Conservation (phyloP, 2,888 invertebrate genomes). For the Allophyes oxyacanthae region DNA sequence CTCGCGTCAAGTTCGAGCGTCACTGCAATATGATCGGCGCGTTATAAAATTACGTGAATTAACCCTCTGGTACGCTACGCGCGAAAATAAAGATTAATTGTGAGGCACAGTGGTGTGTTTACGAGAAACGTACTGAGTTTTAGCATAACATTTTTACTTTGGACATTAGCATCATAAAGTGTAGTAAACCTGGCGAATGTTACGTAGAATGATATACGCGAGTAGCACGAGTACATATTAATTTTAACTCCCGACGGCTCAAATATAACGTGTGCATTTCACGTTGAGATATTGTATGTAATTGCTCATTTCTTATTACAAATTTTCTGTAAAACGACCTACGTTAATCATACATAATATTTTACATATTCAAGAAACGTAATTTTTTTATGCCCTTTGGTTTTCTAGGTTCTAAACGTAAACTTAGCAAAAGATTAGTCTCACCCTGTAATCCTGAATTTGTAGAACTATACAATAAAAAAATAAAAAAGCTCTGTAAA, state of each 20-base stretch:
- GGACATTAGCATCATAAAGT: constrained; percentile 41
- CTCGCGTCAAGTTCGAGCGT: no score
- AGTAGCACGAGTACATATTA: constrained; percentile 21
- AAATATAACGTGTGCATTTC: constrained; percentile 31
- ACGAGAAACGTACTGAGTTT: constrained; percentile 30
- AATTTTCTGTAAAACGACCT: constrained; percentile 14
- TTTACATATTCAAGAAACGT: not conserved
- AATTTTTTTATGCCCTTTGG: no score
- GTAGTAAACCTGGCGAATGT: constrained; percentile 14
- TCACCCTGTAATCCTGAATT: no score
- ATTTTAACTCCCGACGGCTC: constrained; percentile 31
- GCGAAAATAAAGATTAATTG: constrained; percentile 36
- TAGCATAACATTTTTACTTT: constrained; percentile 38
- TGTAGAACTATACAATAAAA: not conserved
- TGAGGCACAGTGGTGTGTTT: constrained; percentile 32
- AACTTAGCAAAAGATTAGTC: no score
- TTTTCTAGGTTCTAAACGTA: no score
- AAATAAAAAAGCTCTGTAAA: constrained; percentile 1
- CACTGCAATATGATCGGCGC: no score
- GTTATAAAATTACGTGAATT: no score
- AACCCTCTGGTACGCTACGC: no score
- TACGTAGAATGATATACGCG: constrained; percentile 24
- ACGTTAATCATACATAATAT: not conserved
- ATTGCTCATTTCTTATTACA: constrained; percentile 42
- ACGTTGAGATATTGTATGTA: constrained; percentile 31